These are phyloP conservation scores for Crematogaster levior DNA, from an alignment of 2,888 invertebrate species.

Conservation along the genomic window DNA sequence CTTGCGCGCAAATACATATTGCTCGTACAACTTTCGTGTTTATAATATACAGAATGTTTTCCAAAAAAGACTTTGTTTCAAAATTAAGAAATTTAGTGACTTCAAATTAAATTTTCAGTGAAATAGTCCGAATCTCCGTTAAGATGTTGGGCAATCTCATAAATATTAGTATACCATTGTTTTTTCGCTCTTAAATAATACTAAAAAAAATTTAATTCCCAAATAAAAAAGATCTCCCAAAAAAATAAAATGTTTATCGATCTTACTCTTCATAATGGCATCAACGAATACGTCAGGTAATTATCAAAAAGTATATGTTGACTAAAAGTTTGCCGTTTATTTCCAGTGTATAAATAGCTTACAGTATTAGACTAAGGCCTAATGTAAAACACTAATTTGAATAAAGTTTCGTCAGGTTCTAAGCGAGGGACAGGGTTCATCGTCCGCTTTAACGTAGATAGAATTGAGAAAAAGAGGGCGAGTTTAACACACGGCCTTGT, in stretches of 20 bases:
- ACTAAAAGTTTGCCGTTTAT: background rate
- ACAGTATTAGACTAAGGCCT: background rate
- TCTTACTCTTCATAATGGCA: background rate
- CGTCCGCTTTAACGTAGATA: conserved; percentile 51
- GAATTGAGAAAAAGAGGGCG: conserved; percentile 39
- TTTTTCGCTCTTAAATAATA: background rate
- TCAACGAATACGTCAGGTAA: background rate
- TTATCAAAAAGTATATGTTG: background rate
- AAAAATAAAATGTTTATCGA: background rate
- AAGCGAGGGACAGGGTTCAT: conserved; percentile 15
- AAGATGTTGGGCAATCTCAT: background rate
- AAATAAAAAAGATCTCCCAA: no score
- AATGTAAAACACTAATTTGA: background rate
- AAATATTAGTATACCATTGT: background rate
- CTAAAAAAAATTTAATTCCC: background rate
- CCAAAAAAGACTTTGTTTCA: background rate
- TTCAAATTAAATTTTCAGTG: no score
- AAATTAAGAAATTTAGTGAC: conserved; percentile 20
- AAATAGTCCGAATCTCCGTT: background rate
- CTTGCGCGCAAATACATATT: no score
- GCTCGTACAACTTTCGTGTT: no score
- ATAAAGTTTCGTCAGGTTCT: background rate
- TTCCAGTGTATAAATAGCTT: background rate
- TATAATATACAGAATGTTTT: background rate
- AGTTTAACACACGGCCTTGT: conserved; percentile 30